Evolutionary conservation across 1,140 invertebrate species (phyloP), one percentile per base, ranked within the genome.

Genomic region (Drosophila micromelanica): DNA sequence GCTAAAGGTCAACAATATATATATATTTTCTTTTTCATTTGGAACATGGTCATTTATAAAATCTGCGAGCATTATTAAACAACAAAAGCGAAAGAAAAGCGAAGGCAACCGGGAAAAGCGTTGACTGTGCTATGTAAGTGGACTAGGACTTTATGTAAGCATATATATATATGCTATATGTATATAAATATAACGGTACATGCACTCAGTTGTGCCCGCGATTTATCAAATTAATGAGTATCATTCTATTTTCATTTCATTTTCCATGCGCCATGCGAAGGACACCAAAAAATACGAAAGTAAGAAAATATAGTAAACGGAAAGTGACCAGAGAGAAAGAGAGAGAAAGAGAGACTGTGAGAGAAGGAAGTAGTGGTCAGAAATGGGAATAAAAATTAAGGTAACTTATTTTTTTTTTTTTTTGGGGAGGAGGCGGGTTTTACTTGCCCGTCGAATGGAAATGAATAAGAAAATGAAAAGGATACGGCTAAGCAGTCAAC

Each of bases 171-270:
- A 56, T 20, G n/a, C 35, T 32, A 35, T 46, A 38, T 38, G 45
- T 57, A 62, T 30, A 38, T 35, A 30, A 27, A 60, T 55, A 68
- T 57, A 68, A 57, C 11, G 45, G 37, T 51, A 73, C 35, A 38
- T 62, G 49, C 40, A 52, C 32, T 68, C 37, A 49, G 71, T 48
- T 78, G 67, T 82, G 75, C 45, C 79, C 70, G 82, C 84, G 84
- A 89, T 89, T 89, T 89, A 89, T 89, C 85, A 89, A 89, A 89
- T 89, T 89, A 89, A 89, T 89, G 84, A 89, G 84, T 89, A 89
- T 89, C 84, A 89, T 89, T 89, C 78, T 89, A 89, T 89, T 89
- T 89, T 89, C 84, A 89, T 89, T 87, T 90, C 73, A 84, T 89
- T 89, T 89, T 89, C 84, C 85, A 80, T 79, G 84, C 73, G 79